phyloP scores from a whole-genome alignment of 2,888 invertebrate genomes.

The Agriotes lineatus region DNA sequence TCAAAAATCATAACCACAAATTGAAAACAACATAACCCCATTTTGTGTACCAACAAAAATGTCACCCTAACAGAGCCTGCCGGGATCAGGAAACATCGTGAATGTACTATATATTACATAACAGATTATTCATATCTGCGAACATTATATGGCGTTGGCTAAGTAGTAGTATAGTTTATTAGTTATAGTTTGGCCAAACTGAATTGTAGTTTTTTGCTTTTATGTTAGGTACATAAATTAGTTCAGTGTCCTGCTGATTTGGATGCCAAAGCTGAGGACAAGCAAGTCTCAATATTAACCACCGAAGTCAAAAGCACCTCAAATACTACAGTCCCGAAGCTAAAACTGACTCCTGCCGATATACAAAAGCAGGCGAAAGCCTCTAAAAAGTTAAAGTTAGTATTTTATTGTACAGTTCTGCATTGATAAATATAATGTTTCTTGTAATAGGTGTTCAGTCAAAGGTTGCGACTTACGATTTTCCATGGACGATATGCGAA shows the following conservation, averaged over 20 bases:
- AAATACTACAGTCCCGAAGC: slow-evolving; percentile 10
- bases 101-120: no score
- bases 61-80: no score
- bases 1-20: no score
- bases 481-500: slow-evolving; percentile 63
- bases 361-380: slow-evolving; percentile 53
- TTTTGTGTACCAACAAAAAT: no score
- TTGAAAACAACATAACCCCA: no score
- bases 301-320: background rate
- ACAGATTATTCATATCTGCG: no score
- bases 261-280: slow-evolving; percentile 12
- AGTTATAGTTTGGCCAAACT: no score
- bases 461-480: slow-evolving; percentile 71
- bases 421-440: no score
- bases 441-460: slow-evolving; percentile 67
- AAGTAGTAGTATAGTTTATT: no score
- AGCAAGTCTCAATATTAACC: slow-evolving; percentile 3
- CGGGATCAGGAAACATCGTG: no score
- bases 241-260: slow-evolving; percentile 37
- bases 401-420: background rate
- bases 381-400: slow-evolving; percentile 56
- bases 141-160: no score
- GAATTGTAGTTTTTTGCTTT: background rate
- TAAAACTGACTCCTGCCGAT: slow-evolving; percentile 25
- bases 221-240: slow-evolving; percentile 48